Percentiles rank a stretch among this genome's conserved stretches.
Conservation (phyloP, 2,797 vertebrate species). For the Lacerta bilineata region DNA sequence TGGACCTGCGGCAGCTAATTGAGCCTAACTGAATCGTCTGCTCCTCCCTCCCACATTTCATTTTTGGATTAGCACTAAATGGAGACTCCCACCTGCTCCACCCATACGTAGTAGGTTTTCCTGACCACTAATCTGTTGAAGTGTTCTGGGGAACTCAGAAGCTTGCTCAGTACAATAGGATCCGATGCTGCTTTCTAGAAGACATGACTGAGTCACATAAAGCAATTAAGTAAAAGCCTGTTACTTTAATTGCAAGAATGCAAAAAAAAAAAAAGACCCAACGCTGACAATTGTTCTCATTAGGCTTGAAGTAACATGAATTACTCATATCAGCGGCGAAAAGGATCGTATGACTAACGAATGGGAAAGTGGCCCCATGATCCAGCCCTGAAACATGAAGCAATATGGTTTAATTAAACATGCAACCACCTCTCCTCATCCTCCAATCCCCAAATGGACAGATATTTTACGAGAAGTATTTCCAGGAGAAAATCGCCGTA, state of each 20-base stretch:
- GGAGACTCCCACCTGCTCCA: neutral
- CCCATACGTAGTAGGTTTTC: neutral
- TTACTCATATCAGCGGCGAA: neutral
- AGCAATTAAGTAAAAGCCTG: conserved; percentile 47
- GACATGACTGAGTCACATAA: neutral
- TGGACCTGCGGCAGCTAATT: neutral
- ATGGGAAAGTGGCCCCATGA: neutral
- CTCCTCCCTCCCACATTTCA: neutral
- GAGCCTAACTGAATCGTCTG: neutral
- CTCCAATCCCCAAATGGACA: neutral
- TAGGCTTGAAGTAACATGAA: conserved; percentile 15
- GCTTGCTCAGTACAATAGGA: neutral
- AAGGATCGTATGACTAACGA: conserved; percentile 9
- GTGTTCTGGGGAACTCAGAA: neutral
- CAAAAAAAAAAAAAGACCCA: neutral
- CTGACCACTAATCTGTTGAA: neutral
- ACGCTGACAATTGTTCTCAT: conserved; percentile 13
- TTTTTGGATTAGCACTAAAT: neutral
- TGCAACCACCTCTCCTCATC: neutral
- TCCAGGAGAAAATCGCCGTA: neutral
- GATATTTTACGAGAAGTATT: conserved; percentile 14
- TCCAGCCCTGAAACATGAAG: conserved; percentile 3
- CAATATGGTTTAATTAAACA: conserved; percentile 8
- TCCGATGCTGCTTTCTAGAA: conserved; percentile 1
- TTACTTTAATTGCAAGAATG: conserved; percentile 25